phyloP scores from a whole-genome alignment of 1,140 invertebrate species.

The Plutomurus gul region DNA sequence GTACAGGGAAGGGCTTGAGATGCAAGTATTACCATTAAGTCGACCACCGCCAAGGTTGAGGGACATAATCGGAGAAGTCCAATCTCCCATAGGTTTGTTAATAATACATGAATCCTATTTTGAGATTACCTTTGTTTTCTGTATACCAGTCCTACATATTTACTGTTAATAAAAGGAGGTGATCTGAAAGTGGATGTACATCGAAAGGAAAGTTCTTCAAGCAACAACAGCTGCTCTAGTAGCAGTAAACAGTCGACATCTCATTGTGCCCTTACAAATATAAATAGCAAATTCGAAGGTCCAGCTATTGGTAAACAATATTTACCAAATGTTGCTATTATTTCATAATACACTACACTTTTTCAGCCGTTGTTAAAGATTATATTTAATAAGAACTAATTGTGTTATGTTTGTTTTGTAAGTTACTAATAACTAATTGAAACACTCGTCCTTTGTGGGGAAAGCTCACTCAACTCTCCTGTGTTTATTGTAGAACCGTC shows the following conservation, averaged over 20 bases:
- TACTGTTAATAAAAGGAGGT: conserved; percentile 61
- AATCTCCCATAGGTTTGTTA: conserved; percentile 21
- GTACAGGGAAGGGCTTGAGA: conserved; percentile 48
- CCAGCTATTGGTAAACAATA: not conserved
- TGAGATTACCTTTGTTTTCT: too few species aligned
- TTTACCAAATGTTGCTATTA: not conserved
- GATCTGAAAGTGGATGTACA: conserved; percentile 91
- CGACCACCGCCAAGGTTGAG: not conserved
- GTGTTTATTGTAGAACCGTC: not conserved
- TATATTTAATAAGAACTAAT: too few species aligned
- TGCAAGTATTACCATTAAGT: conserved; percentile 41
- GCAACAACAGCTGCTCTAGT: conserved; percentile 61
- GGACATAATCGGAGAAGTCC: not conserved
- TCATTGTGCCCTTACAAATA: not conserved
- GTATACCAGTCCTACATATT: too few species aligned
- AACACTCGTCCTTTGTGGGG: too few species aligned
- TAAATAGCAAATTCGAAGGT: not conserved
- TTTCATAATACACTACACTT: too few species aligned
- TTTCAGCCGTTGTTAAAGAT: not conserved
- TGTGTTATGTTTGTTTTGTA: too few species aligned
- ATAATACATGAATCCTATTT: too few species aligned
- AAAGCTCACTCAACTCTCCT: too few species aligned
- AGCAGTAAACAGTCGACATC: conserved; percentile 9
- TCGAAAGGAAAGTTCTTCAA: conserved; percentile 86
- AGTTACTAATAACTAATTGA: too few species aligned